Conservation (phyloP, 2,113 vertebrate species). For the Salvelinus alpinus region DNA sequence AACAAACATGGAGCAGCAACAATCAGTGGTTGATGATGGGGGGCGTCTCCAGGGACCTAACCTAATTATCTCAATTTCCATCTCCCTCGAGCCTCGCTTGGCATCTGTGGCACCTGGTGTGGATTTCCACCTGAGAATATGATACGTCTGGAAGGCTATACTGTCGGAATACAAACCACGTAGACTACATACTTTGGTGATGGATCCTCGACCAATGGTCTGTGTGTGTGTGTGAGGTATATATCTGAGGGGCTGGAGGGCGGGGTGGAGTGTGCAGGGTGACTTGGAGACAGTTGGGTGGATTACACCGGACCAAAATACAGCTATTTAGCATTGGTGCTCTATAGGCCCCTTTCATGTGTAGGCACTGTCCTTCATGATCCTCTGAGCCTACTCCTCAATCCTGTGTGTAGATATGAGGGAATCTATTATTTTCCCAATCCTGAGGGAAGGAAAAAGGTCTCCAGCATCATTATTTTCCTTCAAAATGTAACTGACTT, state of each 20-base stretch:
- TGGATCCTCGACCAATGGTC: background rate
- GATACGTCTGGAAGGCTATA: constrained; percentile 21
- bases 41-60: constrained; percentile 43
- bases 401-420: constrained; percentile 81
- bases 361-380: constrained; percentile 79
- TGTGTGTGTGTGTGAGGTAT: background rate
- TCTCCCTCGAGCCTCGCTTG: constrained; percentile 37
- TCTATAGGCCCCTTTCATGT: constrained; percentile 69
- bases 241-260: too few species aligned
- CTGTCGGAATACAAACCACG: constrained; percentile 2
- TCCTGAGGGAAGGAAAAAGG: constrained; percentile 82
- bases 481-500: constrained; percentile 96
- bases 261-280: background rate
- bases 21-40: constrained; percentile 47
- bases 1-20: constrained; percentile 33
- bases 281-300: background rate
- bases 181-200: background rate
- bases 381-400: constrained; percentile 72
- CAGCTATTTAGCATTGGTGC: constrained; percentile 25
- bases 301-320: background rate
- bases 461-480: constrained; percentile 92
- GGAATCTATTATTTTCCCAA: constrained; percentile 88
- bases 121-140: constrained; percentile 39
- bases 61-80: constrained; percentile 56
- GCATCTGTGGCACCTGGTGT: constrained; percentile 48